Conservation (phyloP, 2,113 vertebrate species). For the Pao palembangensis region DNA sequence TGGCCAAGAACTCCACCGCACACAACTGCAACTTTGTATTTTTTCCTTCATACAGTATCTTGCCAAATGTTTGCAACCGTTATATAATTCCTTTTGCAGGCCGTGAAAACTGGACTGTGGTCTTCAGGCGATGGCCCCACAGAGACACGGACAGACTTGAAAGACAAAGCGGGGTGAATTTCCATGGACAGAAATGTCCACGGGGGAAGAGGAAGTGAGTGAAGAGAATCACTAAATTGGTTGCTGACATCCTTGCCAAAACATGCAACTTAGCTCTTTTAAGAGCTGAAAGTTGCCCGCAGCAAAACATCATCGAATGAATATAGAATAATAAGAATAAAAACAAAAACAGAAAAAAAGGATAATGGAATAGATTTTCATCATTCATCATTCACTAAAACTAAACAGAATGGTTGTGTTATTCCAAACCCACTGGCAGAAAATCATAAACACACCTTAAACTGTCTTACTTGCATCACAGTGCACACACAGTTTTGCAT, state of each 20-base stretch:
- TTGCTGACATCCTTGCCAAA: neutral
- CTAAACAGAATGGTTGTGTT: neutral
- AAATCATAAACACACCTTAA: no score
- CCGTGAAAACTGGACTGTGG: neutral
- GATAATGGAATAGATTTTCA: neutral
- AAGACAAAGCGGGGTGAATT: neutral
- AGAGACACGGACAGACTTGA: slow-evolving; percentile 4
- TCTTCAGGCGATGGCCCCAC: neutral
- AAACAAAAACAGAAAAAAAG: neutral
- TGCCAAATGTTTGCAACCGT: neutral
- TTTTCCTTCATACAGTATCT: neutral
- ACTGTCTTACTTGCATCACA: no score
- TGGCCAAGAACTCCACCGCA: no score
- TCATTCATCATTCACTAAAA: neutral
- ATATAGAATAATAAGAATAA: neutral
- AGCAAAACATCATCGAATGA: neutral
- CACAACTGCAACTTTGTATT: neutral
- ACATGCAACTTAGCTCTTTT: neutral
- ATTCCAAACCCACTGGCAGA: no score
- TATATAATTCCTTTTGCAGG: neutral
- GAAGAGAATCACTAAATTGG: neutral
- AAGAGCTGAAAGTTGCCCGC: neutral
- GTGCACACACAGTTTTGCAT: no score
- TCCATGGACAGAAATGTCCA: neutral
- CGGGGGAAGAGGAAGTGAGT: neutral